Evolutionary conservation across 2,113 vertebrate species (phyloP).

Genomic region (Sakesphorus luctuosus): DNA sequence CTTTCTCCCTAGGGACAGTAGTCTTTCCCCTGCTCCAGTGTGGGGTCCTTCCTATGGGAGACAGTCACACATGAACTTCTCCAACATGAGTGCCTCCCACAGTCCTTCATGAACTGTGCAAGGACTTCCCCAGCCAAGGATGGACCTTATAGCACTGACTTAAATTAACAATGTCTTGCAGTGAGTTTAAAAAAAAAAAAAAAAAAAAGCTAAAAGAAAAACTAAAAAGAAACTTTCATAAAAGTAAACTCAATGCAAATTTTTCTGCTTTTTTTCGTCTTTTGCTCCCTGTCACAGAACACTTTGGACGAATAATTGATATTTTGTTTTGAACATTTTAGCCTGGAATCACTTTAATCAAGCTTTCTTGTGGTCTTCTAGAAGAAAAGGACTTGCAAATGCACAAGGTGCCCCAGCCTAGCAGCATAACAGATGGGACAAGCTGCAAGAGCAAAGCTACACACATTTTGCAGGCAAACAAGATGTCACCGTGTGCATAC

Average conservation of each 20-base stretch:
- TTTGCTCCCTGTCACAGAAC: neutral
- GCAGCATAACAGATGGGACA: neutral
- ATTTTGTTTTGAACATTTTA: neutral
- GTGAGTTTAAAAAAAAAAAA: neutral
- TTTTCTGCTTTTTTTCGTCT: neutral
- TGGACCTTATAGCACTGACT: neutral
- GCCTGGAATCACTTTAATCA: neutral
- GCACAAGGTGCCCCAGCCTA: neutral
- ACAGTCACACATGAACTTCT: neutral
- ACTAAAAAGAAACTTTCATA: neutral
- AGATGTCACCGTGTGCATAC: rapidly evolving
- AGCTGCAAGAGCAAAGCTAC: neutral
- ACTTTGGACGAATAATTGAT: neutral
- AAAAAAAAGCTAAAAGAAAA: neutral
- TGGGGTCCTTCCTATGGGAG: neutral
- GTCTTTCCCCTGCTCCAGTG: neutral
- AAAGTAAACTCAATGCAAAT: neutral
- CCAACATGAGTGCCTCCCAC: neutral
- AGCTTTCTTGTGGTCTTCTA: neutral
- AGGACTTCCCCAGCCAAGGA: neutral
- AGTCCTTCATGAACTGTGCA: neutral
- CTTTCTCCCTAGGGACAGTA: neutral
- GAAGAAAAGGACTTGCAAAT: neutral
- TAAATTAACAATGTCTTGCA: neutral
- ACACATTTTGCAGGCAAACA: rapidly evolving